Percentiles rank a stretch among this genome's conserved stretches.
phyloP scores from a whole-genome alignment of 2,797 vertebrate genomes.

The Ptychadena robeensis region DNA sequence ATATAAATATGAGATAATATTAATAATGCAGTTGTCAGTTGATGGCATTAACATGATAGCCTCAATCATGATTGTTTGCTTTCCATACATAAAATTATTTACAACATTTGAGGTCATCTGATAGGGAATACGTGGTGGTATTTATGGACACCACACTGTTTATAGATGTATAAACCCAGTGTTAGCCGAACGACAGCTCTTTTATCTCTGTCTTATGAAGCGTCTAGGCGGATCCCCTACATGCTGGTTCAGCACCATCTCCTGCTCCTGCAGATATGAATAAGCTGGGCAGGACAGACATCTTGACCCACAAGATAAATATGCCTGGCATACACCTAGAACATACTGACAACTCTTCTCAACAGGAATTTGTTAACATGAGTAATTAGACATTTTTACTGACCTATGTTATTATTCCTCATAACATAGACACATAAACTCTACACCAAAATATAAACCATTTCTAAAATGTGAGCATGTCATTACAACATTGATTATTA shows the following conservation, averaged over 20 bases:
- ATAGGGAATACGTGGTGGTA: too few relatives aligned
- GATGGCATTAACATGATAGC: too few relatives aligned
- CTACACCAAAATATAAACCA: too few relatives aligned
- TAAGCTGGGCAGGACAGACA: background rate
- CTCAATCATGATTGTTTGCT: too few relatives aligned
- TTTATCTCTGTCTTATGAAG: conserved; percentile 10
- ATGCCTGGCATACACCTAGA: background rate
- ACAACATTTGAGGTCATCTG: too few relatives aligned
- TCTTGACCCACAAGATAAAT: conserved; percentile 10
- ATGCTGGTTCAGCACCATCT: background rate
- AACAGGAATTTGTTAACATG: background rate
- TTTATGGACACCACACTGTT: background rate
- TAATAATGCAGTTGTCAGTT: too few relatives aligned
- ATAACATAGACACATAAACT: too few relatives aligned
- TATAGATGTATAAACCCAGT: background rate
- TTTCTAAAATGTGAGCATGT: too few relatives aligned
- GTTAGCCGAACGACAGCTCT: background rate
- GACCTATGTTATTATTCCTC: too few relatives aligned
- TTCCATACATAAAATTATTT: too few relatives aligned
- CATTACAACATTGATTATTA: too few relatives aligned
- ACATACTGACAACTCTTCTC: background rate
- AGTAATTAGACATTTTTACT: background rate
- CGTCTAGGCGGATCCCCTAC: conserved; percentile 6
- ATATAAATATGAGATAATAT: too few relatives aligned
- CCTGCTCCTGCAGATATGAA: conserved; percentile 19